Evolutionary conservation across 2,113 vertebrate genomes (phyloP), one percentile per base, ranked within the genome.

Genomic region (Oryzias woworae): DNA sequence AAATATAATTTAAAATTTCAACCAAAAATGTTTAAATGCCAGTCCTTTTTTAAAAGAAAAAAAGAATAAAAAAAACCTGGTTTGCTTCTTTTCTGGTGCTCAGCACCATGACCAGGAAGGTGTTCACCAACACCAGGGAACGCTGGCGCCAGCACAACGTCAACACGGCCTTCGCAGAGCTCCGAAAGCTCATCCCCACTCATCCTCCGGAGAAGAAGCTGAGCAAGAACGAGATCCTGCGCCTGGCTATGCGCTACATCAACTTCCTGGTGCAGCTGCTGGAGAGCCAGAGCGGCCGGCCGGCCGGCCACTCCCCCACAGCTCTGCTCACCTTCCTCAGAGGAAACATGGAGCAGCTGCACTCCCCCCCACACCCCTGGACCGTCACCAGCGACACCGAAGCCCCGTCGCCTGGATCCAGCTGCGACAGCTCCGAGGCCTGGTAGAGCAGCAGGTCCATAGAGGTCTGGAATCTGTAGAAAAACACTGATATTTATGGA

Each of bases 181-280:
- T 99, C 66, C 91, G 97, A 63, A 98, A 98, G 81, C 95, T 99
- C 54, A 96, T 99, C 67, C 97, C 97, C 36, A 99, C 96, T 0
- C 96, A 98, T 55, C 97, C 97, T 0, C 97, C 97, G 0, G 97
- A 99, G 86, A 99, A 98, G 87, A 99, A 99, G 64, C 92, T 99
- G 80, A 99, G 97, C 92, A 99, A 99, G 88, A 99, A 98, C 0
- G 97, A 99, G 89, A 99, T 98, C 0, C 93, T 99, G 22, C 94
- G 97, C 2, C 81, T 98, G 84, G 97, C 97, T 61, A 98, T 99
- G 97, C 95, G 93, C 77, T 99, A 99, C 58, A 99, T 99, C 90
- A 95, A 94, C 88, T 98, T 99, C 90, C 90, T 99, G 12, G 94
- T 96, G 87, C 93, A 94, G 82, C 90, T 99, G 68, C 84, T 99